phyloP scores from a whole-genome alignment of 2,797 vertebrate genomes.

The Brachyrhaphis roseni region DNA sequence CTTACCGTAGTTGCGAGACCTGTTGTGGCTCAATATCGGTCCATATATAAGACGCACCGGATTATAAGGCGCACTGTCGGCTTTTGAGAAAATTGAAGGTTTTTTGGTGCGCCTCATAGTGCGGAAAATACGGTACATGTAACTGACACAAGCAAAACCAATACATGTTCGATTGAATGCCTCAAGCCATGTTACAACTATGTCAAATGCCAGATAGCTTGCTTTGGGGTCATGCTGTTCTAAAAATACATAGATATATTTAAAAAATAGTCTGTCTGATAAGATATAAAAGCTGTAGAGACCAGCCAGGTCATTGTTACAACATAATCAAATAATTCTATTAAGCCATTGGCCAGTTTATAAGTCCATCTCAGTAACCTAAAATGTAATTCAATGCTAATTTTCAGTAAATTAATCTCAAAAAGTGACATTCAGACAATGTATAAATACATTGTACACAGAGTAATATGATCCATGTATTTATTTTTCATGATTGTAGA shows the following conservation, averaged over 20 bases:
- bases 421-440: background rate
- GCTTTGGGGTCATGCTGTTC: slow-evolving; percentile 23
- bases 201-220: slow-evolving; percentile 53
- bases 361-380: background rate
- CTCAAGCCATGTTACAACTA: slow-evolving; percentile 54
- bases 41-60: too few relatives aligned
- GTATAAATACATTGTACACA: background rate
- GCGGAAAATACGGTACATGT: too few relatives aligned
- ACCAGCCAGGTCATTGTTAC: background rate
- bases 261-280: slow-evolving; percentile 33
- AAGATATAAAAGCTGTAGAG: slow-evolving; percentile 36
- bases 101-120: too few relatives aligned
- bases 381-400: background rate
- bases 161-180: slow-evolving; percentile 6
- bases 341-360: background rate
- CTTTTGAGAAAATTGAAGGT: too few relatives aligned
- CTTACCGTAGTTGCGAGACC: too few relatives aligned
- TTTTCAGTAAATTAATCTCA: background rate
- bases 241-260: slow-evolving; percentile 35
- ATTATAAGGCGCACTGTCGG: too few relatives aligned
- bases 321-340: background rate
- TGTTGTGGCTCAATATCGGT: too few relatives aligned
- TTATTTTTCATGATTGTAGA: background rate
- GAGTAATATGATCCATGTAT: background rate
- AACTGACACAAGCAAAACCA: background rate